phyloP scores from a whole-genome alignment of 2,113 vertebrate genomes.

The Microcebus griseorufus region DNA sequence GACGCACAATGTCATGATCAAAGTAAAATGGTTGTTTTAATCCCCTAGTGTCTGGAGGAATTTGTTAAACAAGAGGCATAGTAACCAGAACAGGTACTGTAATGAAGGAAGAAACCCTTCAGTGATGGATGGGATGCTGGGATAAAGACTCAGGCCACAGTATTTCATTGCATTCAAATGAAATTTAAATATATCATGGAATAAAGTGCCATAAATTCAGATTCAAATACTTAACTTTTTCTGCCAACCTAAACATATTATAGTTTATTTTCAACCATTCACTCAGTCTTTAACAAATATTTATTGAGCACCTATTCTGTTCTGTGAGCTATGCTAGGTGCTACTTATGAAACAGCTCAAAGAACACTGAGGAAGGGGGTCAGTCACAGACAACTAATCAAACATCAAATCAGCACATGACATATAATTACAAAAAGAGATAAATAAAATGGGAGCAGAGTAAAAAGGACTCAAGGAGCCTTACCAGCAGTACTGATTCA shows the following conservation, averaged over 20 bases:
- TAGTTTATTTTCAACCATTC: not conserved
- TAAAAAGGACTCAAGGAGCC: not conserved
- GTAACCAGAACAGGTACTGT: not conserved
- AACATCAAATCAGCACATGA: not conserved
- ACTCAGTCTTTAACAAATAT: not conserved
- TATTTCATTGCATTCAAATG: not conserved
- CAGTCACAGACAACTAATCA: not conserved
- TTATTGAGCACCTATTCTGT: not conserved
- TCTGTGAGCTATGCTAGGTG: not conserved
- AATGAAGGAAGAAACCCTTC: not conserved
- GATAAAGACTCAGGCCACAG: not conserved
- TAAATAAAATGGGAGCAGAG: not conserved
- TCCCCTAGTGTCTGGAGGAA: not conserved
- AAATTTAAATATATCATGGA: not conserved
- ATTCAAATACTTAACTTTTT: not conserved
- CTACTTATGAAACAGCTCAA: not conserved
- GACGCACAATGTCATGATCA: not conserved
- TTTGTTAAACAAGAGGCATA: not conserved
- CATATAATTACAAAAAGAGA: not conserved
- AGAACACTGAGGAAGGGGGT: not conserved
- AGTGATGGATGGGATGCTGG: not conserved
- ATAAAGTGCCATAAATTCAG: not conserved
- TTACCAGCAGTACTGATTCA: not conserved
- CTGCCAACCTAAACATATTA: not conserved
- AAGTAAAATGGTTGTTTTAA: conserved; percentile 31